phyloP scores from a whole-genome alignment of 2,888 invertebrate genomes.

The Alitta virens region DNA sequence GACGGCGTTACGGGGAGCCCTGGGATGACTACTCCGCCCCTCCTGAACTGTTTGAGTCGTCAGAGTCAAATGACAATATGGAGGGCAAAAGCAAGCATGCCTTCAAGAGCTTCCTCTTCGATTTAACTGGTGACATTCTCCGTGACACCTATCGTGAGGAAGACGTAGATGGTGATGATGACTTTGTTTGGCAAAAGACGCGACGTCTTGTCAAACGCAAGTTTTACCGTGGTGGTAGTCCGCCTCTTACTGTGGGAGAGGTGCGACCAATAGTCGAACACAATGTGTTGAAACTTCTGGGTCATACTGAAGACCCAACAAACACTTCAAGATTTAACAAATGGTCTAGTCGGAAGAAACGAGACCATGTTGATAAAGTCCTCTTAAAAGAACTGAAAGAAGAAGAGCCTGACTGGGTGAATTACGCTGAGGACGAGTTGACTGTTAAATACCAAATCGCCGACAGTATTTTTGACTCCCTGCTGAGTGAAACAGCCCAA shows the following conservation, averaged over 20 bases:
- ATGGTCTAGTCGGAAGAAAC: slow-evolving; percentile 49
- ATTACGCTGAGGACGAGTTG: slow-evolving; percentile 71
- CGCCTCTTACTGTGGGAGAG: slow-evolving; percentile 43
- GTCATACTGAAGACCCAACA: slow-evolving; percentile 31
- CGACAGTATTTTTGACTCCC: slow-evolving; percentile 63
- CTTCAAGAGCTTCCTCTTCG: slow-evolving; percentile 52
- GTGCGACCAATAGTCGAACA: slow-evolving; percentile 44
- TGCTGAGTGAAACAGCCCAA: slow-evolving; percentile 61
- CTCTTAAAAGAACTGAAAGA: slow-evolving; percentile 70
- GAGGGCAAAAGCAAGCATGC: slow-evolving; percentile 41
- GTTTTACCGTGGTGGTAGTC: slow-evolving; percentile 39
- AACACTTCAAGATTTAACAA: slow-evolving; percentile 34
- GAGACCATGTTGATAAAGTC: slow-evolving; percentile 71
- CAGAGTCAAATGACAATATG: slow-evolving; percentile 31
- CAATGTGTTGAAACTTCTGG: slow-evolving; percentile 41
- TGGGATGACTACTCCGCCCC: slow-evolving; percentile 35
- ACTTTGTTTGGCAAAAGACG: slow-evolving; percentile 62
- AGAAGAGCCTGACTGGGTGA: slow-evolving; percentile 73
- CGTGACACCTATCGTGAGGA: slow-evolving; percentile 50
- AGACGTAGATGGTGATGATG: slow-evolving; percentile 36
- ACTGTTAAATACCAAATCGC: slow-evolving; percentile 65
- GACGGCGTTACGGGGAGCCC: slow-evolving; percentile 41
- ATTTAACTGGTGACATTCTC: slow-evolving; percentile 52
- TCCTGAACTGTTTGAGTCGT: slow-evolving; percentile 35
- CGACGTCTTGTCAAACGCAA: slow-evolving; percentile 35